Percentiles rank a stretch among this genome's conserved stretches.
These are phyloP conservation scores for Poeciliopsis retropinna DNA, from an alignment of 2,113 vertebrate genomes.

Conservation along the genomic window DNA sequence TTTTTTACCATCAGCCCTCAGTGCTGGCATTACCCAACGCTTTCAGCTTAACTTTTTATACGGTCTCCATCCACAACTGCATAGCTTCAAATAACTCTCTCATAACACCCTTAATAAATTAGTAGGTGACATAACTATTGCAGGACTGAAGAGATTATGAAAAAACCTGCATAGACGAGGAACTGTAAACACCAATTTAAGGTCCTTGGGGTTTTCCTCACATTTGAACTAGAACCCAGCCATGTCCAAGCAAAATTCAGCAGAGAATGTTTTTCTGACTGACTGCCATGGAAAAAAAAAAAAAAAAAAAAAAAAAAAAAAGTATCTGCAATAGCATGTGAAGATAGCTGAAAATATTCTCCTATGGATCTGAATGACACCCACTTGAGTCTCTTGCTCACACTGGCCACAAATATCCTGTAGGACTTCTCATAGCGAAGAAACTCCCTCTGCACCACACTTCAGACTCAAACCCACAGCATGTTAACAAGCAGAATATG, in stretches of 20 bases:
- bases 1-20: background rate
- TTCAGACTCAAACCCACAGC: background rate
- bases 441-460: background rate
- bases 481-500: background rate
- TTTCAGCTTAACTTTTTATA: background rate
- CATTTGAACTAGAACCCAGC: background rate
- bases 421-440: background rate
- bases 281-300: no score
- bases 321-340: background rate
- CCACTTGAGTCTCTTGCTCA: background rate
- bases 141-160: background rate
- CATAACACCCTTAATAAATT: background rate
- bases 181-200: background rate
- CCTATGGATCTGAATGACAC: background rate
- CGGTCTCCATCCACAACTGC: background rate
- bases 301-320: no score
- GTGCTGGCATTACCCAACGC: background rate
- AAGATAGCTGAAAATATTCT: background rate
- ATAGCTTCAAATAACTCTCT: background rate
- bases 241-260: no score
- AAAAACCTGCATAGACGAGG: background rate
- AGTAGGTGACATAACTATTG: background rate
- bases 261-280: background rate
- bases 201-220: background rate
- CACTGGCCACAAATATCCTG: background rate